Conservation (phyloP, 1,140 invertebrate genomes). For the Anastatus disparis region DNA sequence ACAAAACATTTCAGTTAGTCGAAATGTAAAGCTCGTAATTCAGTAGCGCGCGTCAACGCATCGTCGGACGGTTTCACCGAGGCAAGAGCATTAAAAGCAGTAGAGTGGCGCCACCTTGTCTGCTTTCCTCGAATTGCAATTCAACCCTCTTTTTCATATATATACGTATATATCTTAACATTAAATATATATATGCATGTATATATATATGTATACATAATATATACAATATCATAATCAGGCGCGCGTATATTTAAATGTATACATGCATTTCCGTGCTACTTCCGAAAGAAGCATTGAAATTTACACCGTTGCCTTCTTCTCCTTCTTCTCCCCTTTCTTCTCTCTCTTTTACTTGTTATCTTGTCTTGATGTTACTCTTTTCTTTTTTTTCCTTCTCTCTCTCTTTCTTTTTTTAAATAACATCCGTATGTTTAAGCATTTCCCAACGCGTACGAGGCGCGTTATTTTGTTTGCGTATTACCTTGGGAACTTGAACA, state of each 20-base stretch:
- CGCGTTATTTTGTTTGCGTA: too few relatives aligned
- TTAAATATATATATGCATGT: too few relatives aligned
- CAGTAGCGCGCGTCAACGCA: slow-evolving; percentile 56
- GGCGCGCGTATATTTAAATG: background rate
- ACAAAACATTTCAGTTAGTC: too few relatives aligned
- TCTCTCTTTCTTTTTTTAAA: too few relatives aligned
- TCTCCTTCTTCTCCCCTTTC: too few relatives aligned
- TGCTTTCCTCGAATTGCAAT: background rate
- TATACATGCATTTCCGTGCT: slow-evolving; percentile 38
- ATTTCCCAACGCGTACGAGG: too few relatives aligned
- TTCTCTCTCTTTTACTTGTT: too few relatives aligned
- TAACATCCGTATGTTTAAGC: too few relatives aligned
- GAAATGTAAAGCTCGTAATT: slow-evolving; percentile 16
- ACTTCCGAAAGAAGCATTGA: slow-evolving; percentile 45
- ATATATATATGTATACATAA: background rate
- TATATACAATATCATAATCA: slow-evolving; percentile 35
- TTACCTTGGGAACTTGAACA: slow-evolving; percentile 1
- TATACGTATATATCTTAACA: background rate
- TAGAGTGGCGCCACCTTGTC: slow-evolving; percentile 57
- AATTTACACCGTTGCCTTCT: background rate
- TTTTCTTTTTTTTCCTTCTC: too few relatives aligned
- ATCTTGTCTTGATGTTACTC: too few relatives aligned
- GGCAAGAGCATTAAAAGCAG: background rate
- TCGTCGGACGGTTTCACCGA: slow-evolving; percentile 47
- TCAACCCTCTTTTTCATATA: background rate